These are phyloP conservation scores for Drosophila subpulchrella DNA, from an alignment of 1,140 invertebrate species.

Conservation along the genomic window DNA sequence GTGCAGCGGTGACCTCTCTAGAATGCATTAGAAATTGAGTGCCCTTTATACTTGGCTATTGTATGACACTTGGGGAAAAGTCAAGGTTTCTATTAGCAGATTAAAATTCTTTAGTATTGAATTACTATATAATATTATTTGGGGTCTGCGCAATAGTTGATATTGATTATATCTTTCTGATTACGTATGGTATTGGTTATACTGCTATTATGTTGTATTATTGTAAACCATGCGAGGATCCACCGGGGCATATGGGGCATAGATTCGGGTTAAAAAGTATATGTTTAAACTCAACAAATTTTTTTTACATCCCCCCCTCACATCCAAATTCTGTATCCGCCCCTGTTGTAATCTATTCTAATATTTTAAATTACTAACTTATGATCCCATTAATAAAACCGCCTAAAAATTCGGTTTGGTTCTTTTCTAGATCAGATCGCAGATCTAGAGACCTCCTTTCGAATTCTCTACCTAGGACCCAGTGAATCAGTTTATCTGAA, in stretches of 20 bases:
- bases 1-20: neutral
- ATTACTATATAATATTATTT: neutral
- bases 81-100: neutral
- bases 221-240: no score
- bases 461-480: slow-evolving; percentile 11
- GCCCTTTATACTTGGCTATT: neutral
- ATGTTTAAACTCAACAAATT: no score
- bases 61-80: neutral
- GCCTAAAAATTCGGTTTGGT: no score
- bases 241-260: no score
- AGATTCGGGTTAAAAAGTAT: no score
- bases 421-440: neutral
- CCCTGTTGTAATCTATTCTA: no score
- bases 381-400: neutral
- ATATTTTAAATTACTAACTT: neutral
- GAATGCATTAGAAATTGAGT: slow-evolving; percentile 13
- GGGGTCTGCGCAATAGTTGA: no score
- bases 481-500: slow-evolving; percentile 17
- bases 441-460: neutral
- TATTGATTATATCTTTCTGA: no score
- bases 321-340: no score
- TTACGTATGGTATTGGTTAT: no score
- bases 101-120: neutral
- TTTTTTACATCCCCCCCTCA: no score
- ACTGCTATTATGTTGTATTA: no score